A percentile compares a stretch with the other conserved stretches of the same genome.
Conservation (phyloP, 30 jellyfish, hydroid and myxozoan genomes). For the Cassiopea xamachana region DNA sequence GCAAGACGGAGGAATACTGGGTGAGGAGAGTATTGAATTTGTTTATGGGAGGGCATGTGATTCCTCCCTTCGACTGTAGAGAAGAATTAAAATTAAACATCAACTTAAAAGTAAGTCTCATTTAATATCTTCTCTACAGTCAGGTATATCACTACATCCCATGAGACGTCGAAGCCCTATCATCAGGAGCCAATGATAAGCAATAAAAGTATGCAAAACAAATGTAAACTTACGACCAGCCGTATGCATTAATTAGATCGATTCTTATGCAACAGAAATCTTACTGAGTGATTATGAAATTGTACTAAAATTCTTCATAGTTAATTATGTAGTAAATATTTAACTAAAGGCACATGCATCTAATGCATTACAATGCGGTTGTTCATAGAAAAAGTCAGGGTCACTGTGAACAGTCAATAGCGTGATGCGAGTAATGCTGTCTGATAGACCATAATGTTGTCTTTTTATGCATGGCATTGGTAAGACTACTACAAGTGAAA, state of each 20-base stretch:
- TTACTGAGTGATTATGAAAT: neutral
- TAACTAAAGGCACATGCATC: neutral
- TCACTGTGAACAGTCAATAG: too few relatives aligned
- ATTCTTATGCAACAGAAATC: neutral
- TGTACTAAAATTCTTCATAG: neutral
- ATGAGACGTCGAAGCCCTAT: neutral
- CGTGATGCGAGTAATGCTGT: neutral
- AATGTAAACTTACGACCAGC: neutral
- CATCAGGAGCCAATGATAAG: neutral
- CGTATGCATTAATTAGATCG: neutral
- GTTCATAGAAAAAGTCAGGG: neutral
- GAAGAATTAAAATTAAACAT: neutral
- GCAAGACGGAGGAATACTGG: neutral
- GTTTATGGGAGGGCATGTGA: neutral
- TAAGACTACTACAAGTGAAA: neutral
- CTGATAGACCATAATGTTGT: neutral
- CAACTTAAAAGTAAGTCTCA: constrained; percentile 13
- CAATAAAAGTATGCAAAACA: neutral
- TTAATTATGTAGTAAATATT: neutral
- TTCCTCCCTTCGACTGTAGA: neutral
- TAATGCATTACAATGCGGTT: neutral
- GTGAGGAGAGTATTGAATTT: neutral
- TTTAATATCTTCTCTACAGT: constrained; percentile 9
- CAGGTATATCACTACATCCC: constrained; percentile 49
- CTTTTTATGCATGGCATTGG: neutral